phyloP scores from a whole-genome alignment of 1,140 invertebrate species.

The Tenebrio molitor region DNA sequence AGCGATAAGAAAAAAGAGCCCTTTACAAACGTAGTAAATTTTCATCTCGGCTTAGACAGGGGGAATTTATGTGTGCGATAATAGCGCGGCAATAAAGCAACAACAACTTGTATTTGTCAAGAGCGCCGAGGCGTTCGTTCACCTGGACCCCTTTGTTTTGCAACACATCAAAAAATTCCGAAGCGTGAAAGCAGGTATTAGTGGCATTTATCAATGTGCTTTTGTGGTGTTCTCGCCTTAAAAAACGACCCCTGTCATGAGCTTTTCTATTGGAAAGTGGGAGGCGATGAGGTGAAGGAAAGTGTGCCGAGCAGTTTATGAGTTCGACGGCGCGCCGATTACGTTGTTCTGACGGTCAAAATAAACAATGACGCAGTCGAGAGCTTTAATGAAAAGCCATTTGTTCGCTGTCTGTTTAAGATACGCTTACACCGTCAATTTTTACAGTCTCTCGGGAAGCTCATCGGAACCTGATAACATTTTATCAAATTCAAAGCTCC shows the following conservation, averaged over 20 bases:
- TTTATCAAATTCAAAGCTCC: conserved; percentile 12
- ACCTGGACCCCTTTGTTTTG: neutral
- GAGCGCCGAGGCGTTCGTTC: neutral
- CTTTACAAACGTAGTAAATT: too few species aligned
- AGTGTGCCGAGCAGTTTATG: conserved; percentile 16
- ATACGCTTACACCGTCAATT: conserved; percentile 33
- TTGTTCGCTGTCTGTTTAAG: conserved; percentile 38
- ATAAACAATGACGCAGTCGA: conserved; percentile 32
- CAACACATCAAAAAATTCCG: conserved; percentile 11
- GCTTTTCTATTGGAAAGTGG: conserved; percentile 15
- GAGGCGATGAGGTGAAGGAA: conserved; percentile 11
- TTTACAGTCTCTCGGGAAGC: conserved; percentile 16
- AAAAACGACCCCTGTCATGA: conserved; percentile 18
- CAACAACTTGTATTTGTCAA: conserved; percentile 2
- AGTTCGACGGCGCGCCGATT: conserved; percentile 32
- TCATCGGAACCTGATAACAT: conserved; percentile 28
- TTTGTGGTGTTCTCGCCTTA: conserved; percentile 9
- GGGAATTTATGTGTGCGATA: too few species aligned
- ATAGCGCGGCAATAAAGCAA: neutral
- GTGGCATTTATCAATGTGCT: conserved; percentile 13
- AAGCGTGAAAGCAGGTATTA: neutral
- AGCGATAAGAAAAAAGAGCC: too few species aligned
- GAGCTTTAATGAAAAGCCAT: conserved; percentile 39
- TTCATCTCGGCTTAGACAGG: too few species aligned
- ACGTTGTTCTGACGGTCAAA: conserved; percentile 35